Evolutionary conservation across 2,888 invertebrate genomes (phyloP), one percentile per base, ranked within the genome.

Genomic region (Hololepta plana): DNA sequence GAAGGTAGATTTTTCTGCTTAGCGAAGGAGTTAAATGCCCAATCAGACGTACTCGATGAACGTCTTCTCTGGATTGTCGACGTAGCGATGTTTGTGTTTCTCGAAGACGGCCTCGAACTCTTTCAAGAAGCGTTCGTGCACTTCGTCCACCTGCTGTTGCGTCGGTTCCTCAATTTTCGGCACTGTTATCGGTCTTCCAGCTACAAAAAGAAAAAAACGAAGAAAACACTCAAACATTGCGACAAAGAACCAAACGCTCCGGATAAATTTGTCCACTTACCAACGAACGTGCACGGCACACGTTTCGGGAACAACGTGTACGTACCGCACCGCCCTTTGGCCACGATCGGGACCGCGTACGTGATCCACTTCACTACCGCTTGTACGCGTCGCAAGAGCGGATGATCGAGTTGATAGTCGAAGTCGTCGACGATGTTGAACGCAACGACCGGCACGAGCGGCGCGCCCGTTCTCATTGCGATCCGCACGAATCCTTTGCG

Each of bases 371-470:
- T n/a, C n/a, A n/a, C n/a, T n/a, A n/a, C n/a, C n/a, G n/a, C n/a
- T n/a, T n/a, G n/a, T n/a, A n/a, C n/a, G n/a, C n/a, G n/a, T n/a
- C n/a, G n/a, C n/a, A n/a, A n/a, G n/a, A n/a, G n/a, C n/a, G n/a
- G n/a, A n/a, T n/a, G n/a, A n/a, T n/a, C n/a, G n/a, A n/a, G n/a
- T n/a, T n/a, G n/a, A n/a, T 84, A 81, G 31, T 71, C 64, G 50
- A 71, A 85, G 4, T 82, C 53, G 38, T 84, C 77, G 2, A 74
- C 74, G 52, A 88, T 87, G 1, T 85, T 85, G 49, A 87, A 88
- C 0, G 79, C 73, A 45, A 81, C 72, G 1, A 77, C 73, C 2
- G 87, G 87, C 0, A 88, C 82, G 27, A 88, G 50, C 0, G 75
- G 61, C 1, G 75, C 63, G 8, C 85, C 81, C 49, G 5, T 8